Evolutionary conservation across 2,888 invertebrate genomes (phyloP), one percentile per base, ranked within the genome.

Genomic region (Lucinisca nassula): DNA sequence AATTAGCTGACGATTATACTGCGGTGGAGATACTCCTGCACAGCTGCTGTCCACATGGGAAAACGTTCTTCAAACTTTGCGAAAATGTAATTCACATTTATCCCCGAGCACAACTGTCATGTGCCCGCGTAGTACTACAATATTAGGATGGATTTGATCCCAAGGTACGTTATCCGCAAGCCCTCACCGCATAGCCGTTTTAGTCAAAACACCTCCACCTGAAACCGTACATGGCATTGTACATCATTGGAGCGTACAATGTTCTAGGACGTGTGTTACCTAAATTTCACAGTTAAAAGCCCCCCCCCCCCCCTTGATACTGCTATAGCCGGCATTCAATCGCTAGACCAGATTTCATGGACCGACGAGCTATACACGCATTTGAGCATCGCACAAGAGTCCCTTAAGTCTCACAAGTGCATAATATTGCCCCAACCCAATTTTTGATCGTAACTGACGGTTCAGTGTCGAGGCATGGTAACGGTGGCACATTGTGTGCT

Each of bases 401-500:
- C 70, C 4, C 30, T 27, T 30, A 3, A n/a, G 24, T 27, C 70
- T 40, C 35, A 74, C 49, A 90, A 82, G 45, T 24, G 82, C 21
- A 91, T 92, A 32, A 30, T 67, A 0, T 40, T 91, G 12, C 85
- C 89, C 2, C 14, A 49, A 4, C 45, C 82, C 32, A 17, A 32
- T 38, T 84, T 0, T 87, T 85, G 89, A 90, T 86, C 35, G 82
- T 88, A 0, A 91, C 84, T 8, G 90, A 90, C 55, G 91, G 86
- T 10, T 89, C 84, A 1, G 86, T 89, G 0, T 58, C 70, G 2
- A 82, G 86, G 35, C 77, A 61, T 17, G 89, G 91, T 14, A 86
- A 92, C 0, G 93, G 91, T 17, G 88, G 91, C 8, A 91, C 91
- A 4, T 32, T 92, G 21, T 93, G 92, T 67, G 79, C 89, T 6